These are phyloP conservation scores for Ruditapes philippinarum DNA, from an alignment of 1,140 invertebrate species.

Conservation along the genomic window DNA sequence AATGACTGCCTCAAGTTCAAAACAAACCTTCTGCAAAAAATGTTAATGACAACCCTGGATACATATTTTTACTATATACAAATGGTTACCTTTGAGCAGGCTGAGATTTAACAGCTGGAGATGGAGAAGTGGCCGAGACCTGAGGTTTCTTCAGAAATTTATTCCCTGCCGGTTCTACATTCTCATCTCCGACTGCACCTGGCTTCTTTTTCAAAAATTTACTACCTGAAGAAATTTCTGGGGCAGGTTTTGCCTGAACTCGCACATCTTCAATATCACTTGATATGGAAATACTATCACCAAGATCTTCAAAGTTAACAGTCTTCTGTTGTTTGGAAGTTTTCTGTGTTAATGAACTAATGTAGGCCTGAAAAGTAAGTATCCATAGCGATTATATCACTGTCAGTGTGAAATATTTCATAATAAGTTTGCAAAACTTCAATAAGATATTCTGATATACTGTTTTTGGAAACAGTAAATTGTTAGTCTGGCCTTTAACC, in stretches of 20 bases:
- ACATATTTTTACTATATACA: too few relatives aligned
- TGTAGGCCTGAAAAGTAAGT: slow-evolving; percentile 76
- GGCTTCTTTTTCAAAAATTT: slow-evolving; percentile 78
- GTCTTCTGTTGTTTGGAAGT: slow-evolving; percentile 70
- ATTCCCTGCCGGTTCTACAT: slow-evolving; percentile 6
- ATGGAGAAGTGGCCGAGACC: slow-evolving; percentile 24
- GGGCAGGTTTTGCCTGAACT: slow-evolving; percentile 6
- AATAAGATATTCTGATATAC: too few relatives aligned
- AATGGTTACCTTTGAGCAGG: background rate
- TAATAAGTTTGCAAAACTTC: too few relatives aligned
- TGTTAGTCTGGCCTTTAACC: too few relatives aligned
- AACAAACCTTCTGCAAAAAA: too few relatives aligned
- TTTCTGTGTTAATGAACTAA: slow-evolving; percentile 77
- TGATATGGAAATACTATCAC: slow-evolving; percentile 77
- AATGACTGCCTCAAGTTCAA: too few relatives aligned
- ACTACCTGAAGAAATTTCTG: slow-evolving; percentile 62
- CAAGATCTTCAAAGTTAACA: slow-evolving; percentile 78
- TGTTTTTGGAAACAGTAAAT: too few relatives aligned
- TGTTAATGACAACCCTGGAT: too few relatives aligned
- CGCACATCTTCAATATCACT: slow-evolving; percentile 71
- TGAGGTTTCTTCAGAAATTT: slow-evolving; percentile 66
- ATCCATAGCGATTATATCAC: too few relatives aligned
- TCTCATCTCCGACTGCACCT: background rate
- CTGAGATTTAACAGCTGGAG: slow-evolving; percentile 30
- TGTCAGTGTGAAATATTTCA: too few relatives aligned